These are phyloP conservation scores for Cinclus cinclus DNA, from an alignment of 2,113 vertebrate genomes.

Conservation along the genomic window DNA sequence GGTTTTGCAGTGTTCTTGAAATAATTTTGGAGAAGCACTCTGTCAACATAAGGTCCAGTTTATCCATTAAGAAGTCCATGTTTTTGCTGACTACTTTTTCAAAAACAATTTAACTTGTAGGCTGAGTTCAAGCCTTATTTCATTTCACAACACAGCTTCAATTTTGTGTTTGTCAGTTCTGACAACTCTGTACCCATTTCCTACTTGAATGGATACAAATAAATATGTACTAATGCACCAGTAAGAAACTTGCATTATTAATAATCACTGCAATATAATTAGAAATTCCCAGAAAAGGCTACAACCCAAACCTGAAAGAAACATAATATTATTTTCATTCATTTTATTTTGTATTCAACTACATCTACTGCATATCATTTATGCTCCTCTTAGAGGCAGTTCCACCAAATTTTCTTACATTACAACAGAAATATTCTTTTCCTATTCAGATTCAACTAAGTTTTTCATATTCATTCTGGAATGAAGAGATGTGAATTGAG, in stretches of 20 bases:
- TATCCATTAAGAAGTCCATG: background rate
- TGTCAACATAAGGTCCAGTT: background rate
- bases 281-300: conserved; percentile 5
- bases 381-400: background rate
- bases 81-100: background rate
- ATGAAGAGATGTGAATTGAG: background rate
- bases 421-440: background rate
- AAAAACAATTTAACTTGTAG: conserved; percentile 2
- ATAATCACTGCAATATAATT: background rate
- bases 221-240: conserved; percentile 8
- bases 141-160: background rate
- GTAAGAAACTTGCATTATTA: background rate
- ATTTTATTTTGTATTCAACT: background rate
- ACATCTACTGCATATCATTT: background rate
- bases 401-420: background rate
- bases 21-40: background rate
- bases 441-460: background rate
- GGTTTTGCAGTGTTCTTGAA: background rate
- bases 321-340: background rate
- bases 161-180: background rate
- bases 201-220: background rate
- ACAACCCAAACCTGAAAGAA: background rate
- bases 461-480: background rate
- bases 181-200: background rate
- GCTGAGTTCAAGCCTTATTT: conserved; percentile 28